A percentile compares a stretch with the other conserved stretches of the same genome.
These are phyloP conservation scores for Leuctra nigra DNA, from an alignment of 2,888 invertebrate species.

Conservation along the genomic window DNA sequence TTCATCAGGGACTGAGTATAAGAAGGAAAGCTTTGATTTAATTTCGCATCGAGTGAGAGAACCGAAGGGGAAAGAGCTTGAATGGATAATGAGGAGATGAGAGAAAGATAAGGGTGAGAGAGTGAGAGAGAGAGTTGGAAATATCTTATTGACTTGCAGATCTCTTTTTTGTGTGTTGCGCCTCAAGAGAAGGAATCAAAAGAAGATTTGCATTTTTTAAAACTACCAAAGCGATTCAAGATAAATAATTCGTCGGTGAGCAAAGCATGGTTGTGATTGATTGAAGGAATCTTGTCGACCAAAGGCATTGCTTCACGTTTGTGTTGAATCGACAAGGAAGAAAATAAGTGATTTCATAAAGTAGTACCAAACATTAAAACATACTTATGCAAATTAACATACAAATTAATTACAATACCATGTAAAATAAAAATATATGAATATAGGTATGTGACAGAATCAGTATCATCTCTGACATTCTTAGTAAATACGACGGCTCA, in stretches of 20 bases:
- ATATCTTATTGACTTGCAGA: slow-evolving; percentile 17
- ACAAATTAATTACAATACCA: too few species aligned
- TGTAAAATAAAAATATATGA: too few species aligned
- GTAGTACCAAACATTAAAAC: too few species aligned
- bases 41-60: slow-evolving; percentile 9
- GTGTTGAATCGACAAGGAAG: too few species aligned
- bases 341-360: too few species aligned
- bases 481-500: too few species aligned
- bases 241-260: slow-evolving; percentile 9
- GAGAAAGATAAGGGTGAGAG: slow-evolving; percentile 17
- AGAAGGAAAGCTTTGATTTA: slow-evolving; percentile 11
- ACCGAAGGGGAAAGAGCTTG: slow-evolving; percentile 2
- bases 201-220: slow-evolving; percentile 18
- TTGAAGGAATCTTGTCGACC: background rate
- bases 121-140: background rate
- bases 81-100: slow-evolving; percentile 16
- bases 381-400: too few species aligned
- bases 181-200: slow-evolving; percentile 17
- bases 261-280: slow-evolving; percentile 11
- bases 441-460: too few species aligned
- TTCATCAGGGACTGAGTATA: slow-evolving; percentile 12
- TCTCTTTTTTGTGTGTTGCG: slow-evolving; percentile 14
- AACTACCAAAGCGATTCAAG: slow-evolving; percentile 4
- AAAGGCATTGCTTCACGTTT: background rate
- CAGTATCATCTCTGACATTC: too few species aligned